Evolutionary conservation across 2,888 invertebrate species (phyloP), one percentile per base, ranked within the genome.

Genomic region (Abrostola triplasia): DNA sequence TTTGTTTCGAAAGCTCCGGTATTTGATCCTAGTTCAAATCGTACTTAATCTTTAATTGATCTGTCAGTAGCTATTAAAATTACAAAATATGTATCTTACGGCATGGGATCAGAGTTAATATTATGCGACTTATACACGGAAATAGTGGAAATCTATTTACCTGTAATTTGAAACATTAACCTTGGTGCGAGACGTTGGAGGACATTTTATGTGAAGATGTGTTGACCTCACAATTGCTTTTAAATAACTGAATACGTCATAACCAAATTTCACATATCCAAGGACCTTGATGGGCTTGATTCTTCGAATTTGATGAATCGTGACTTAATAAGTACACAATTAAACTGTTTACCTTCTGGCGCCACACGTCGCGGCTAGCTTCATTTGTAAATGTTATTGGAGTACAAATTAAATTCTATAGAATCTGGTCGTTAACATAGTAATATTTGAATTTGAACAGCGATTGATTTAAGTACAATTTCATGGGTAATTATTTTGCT

Each of bases 261-360:
- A 67, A 41, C 52, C 68, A 67, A 75, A 67, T 67, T 65, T 48
- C 38, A 66, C 62, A 68, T 69, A 73, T 59, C 57, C 53, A 73
- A 73, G 66, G 75, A 70, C 73, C 68, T 70, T 70, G 75, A 69
- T 73, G 67, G 65, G 63, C 80, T 85, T 85, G 87, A 87, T 86
- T 88, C 82, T 82, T 81, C n/a, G n/a, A n/a, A n/a, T n/a, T n/a
- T n/a, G n/a, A n/a, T 80, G 84, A 89, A 88, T 90, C 89, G 89
- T 92, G 92, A 89, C 90, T 90, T 86, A 86, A 90, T 88, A 24
- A 24, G 24, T 24, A 90, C 88, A 84, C 90, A 89, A 90, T 92
- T 91, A 90, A 88, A 88, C 55, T 92, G 91, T 93, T 93, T 90
- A 84, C 85, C 81, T 80, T 82, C 62, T 84, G 93, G 93, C 93